phyloP scores from a whole-genome alignment of 2,113 vertebrate genomes.

The Charina bottae region DNA sequence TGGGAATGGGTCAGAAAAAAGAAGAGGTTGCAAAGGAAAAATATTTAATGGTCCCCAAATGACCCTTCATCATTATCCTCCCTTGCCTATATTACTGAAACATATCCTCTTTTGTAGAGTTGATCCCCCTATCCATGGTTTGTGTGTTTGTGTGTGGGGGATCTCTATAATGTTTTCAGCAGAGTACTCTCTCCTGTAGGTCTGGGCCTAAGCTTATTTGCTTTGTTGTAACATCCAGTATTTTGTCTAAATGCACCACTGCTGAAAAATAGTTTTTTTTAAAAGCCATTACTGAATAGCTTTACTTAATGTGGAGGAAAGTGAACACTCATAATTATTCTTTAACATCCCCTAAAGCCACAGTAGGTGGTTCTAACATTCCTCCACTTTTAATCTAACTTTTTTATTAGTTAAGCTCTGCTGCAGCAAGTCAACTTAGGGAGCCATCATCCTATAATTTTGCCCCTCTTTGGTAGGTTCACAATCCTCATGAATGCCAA shows the following conservation, averaged over 20 bases:
- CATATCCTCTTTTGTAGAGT: not conserved
- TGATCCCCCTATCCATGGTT: not conserved
- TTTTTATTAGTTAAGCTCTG: conserved; percentile 40
- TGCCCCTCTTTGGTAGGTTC: not conserved
- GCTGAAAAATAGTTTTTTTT: not conserved
- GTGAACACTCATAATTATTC: conserved; percentile 1
- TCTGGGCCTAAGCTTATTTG: not conserved
- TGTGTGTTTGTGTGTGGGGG: not conserved
- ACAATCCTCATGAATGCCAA: conserved; percentile 27
- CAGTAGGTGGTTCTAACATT: not conserved
- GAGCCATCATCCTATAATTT: conserved; percentile 22
- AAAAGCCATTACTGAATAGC: conserved; percentile 13
- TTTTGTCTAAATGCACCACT: not conserved
- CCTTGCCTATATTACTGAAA: not conserved
- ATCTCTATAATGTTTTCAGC: not conserved
- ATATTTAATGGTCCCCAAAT: not conserved
- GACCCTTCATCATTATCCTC: not conserved
- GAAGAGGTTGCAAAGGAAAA: not conserved
- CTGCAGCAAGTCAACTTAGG: not conserved
- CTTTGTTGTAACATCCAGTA: not conserved
- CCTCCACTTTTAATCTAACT: conserved; percentile 40
- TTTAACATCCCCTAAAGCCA: conserved; percentile 12
- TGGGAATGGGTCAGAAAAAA: not conserved
- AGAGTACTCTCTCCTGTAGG: not conserved
- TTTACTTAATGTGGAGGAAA: conserved; percentile 20